Evolutionary conservation across 2,797 vertebrate genomes (phyloP).

Genomic region (Hypotaenidia okinawae): DNA sequence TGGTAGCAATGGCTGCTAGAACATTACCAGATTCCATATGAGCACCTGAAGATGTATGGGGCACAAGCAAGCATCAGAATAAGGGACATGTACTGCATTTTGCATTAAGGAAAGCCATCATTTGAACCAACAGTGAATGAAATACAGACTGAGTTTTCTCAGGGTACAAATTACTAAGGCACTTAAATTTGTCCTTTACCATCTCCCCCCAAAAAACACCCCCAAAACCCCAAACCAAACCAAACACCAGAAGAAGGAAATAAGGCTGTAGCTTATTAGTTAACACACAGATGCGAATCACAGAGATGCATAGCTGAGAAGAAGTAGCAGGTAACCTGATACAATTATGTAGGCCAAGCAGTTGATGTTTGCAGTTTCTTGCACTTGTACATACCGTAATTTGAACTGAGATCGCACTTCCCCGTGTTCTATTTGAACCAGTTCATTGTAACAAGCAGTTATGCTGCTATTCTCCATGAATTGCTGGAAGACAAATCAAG

Average conservation of each 20-base stretch:
- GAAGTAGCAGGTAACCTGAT: neutral
- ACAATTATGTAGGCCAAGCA: neutral
- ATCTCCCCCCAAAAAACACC: too few relatives aligned
- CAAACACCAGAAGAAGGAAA: neutral
- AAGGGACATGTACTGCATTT: neutral
- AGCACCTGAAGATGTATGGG: neutral
- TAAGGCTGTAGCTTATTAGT: neutral
- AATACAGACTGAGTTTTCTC: neutral
- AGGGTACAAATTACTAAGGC: neutral
- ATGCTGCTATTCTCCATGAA: slow-evolving; percentile 91
- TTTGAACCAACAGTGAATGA: neutral
- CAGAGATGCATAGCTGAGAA: neutral
- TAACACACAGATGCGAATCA: neutral
- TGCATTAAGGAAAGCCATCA: neutral
- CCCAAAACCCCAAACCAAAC: too few relatives aligned
- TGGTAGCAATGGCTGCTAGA: neutral
- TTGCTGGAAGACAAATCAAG: slow-evolving; percentile 81
- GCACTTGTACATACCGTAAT: slow-evolving; percentile 85
- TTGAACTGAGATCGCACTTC: slow-evolving; percentile 96
- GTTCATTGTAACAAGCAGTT: slow-evolving; percentile 93
- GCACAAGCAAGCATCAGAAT: neutral
- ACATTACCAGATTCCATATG: neutral
- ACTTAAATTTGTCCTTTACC: neutral
- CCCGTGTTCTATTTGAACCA: slow-evolving; percentile 91
- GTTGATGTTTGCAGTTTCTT: neutral